phyloP scores from a whole-genome alignment of 2,888 invertebrate species.

The Oegoconia quadripuncta region DNA sequence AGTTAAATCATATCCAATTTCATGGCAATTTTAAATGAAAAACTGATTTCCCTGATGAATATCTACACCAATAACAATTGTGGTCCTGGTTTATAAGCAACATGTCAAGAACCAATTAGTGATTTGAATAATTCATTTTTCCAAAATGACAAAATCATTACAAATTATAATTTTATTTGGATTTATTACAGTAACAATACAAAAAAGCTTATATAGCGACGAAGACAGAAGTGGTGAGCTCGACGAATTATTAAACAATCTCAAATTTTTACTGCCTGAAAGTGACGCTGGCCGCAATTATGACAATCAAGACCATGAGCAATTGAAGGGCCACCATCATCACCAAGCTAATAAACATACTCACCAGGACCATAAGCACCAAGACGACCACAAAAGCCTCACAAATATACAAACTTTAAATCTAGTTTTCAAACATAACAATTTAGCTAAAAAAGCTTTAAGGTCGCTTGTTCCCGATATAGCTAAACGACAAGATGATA shows the following conservation, averaged over 20 bases:
- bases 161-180: neutral
- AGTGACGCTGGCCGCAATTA: neutral
- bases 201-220: neutral
- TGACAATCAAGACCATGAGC: neutral
- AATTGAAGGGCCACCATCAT: neutral
- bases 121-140: too few species aligned
- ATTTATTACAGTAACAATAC: neutral
- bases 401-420: conserved; percentile 18
- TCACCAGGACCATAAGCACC: neutral
- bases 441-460: neutral
- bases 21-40: too few species aligned
- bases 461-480: too few species aligned
- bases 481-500: too few species aligned
- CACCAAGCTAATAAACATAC: neutral
- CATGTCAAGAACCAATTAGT: too few species aligned
- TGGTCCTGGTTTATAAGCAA: too few species aligned
- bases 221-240: neutral
- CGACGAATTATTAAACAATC: too few species aligned
- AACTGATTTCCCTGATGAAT: too few species aligned
- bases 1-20: too few species aligned
- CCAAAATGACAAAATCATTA: neutral
- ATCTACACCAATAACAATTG: too few species aligned
- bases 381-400: neutral
- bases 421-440: conserved; percentile 12
- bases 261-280: too few species aligned